Conservation (phyloP, 2,888 invertebrate species). For the Microdon myrmicae region DNA sequence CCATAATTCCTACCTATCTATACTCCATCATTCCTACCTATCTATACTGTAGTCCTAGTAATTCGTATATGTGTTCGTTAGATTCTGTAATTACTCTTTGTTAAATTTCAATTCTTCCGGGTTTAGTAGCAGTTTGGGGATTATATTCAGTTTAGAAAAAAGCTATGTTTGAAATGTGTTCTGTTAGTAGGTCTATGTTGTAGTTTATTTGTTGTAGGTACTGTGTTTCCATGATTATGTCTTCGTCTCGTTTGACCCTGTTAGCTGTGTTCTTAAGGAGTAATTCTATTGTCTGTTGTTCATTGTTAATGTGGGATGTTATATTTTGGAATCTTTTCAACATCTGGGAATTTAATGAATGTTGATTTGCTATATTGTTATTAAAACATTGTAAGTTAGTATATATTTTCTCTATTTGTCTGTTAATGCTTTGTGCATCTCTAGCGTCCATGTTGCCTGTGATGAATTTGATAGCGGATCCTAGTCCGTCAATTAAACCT, state of each 20-base stretch:
- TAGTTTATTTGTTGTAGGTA: slow-evolving; percentile 10
- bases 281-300: slow-evolving; percentile 5
- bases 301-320: slow-evolving; percentile 15
- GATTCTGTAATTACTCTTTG: slow-evolving; percentile 6
- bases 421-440: slow-evolving; percentile 10
- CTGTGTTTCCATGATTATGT: slow-evolving; percentile 6
- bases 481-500: slow-evolving; percentile 21
- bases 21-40: neutral
- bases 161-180: slow-evolving; percentile 19
- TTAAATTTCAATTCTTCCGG: slow-evolving; percentile 9
- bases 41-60: neutral
- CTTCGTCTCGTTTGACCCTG: neutral
- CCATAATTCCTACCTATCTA: neutral
- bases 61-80: slow-evolving; percentile 15
- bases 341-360: slow-evolving; percentile 13
- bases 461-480: slow-evolving; percentile 17
- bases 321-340: slow-evolving; percentile 23
- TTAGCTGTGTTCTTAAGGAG: neutral
- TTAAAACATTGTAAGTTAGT: slow-evolving; percentile 1
- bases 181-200: slow-evolving; percentile 13
- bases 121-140: slow-evolving; percentile 14
- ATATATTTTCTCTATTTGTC: slow-evolving; percentile 7
- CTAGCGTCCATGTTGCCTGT: slow-evolving; percentile 15
- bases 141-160: slow-evolving; percentile 6
- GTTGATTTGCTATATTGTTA: slow-evolving; percentile 7